These are phyloP conservation scores for Chaenocephalus aceratus DNA, from an alignment of 2,113 vertebrate genomes.

Conservation along the genomic window DNA sequence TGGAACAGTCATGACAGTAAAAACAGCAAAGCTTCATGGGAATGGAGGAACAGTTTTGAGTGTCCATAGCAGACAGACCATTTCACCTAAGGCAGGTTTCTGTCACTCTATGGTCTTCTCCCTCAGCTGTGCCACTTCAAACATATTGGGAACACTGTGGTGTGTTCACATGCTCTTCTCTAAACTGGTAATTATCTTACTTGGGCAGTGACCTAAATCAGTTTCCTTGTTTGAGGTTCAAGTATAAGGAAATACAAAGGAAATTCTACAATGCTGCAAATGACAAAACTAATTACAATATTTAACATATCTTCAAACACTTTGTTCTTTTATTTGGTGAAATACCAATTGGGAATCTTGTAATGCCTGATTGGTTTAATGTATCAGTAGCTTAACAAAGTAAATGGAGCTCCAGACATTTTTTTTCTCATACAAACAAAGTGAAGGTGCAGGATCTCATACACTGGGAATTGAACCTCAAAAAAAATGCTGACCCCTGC, in stretches of 20 bases:
- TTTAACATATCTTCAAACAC: background rate
- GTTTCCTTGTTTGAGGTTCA: background rate
- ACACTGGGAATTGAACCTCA: background rate
- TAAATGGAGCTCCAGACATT: background rate
- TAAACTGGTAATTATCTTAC: background rate
- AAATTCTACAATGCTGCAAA: background rate
- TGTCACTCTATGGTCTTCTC: background rate
- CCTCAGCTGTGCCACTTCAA: background rate
- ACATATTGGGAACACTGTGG: background rate
- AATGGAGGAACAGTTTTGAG: background rate
- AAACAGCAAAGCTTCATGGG: slow-evolving; percentile 31
- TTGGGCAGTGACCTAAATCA: background rate
- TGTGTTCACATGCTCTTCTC: slow-evolving; percentile 11
- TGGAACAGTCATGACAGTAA: background rate
- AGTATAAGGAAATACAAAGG: too few relatives aligned
- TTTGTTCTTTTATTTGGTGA: too few relatives aligned
- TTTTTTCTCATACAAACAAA: too few relatives aligned
- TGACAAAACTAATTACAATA: background rate
- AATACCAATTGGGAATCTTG: background rate
- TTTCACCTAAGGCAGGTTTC: background rate
- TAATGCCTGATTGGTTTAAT: background rate
- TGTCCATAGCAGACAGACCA: background rate
- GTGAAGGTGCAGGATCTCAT: too few relatives aligned
- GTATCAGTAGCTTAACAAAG: background rate
- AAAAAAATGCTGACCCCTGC: background rate